Evolutionary conservation across 2,888 invertebrate genomes (phyloP).

Genomic region (Drosophila glabriapex): DNA sequence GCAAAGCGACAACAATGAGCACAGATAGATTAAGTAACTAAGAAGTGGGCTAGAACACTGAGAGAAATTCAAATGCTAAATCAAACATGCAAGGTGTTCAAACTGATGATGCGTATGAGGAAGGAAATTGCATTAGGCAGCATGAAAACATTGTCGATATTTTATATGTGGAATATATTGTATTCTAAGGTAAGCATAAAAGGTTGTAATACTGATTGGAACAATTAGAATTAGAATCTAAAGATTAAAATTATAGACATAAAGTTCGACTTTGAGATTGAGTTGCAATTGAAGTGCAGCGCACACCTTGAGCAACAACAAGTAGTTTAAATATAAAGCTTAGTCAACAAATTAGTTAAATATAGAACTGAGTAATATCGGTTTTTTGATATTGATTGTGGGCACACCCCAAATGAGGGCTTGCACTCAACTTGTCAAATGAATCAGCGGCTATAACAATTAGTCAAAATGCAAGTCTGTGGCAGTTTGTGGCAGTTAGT

Average conservation of each 20-base stretch:
- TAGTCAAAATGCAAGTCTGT: constrained; percentile 22
- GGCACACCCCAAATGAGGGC: not conserved
- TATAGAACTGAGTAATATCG: constrained; percentile 2
- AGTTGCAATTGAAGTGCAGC: not conserved
- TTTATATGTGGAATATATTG: not conserved
- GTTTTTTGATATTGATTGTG: not conserved
- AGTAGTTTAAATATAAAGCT: not conserved
- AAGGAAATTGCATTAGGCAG: not conserved
- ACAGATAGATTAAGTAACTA: constrained; percentile 76
- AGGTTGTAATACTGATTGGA: no score
- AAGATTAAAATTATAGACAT: not conserved
- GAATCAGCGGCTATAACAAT: constrained; percentile 47
- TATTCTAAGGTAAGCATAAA: not conserved
- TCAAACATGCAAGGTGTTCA: constrained; percentile 9
- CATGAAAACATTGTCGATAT: not conserved
- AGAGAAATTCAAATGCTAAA: constrained; percentile 28
- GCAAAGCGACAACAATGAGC: constrained; percentile 77
- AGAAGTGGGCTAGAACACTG: constrained; percentile 51
- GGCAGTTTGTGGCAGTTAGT: not conserved
- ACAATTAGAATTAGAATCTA: not conserved
- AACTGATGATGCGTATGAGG: constrained; percentile 20
- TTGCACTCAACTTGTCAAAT: constrained; percentile 34
- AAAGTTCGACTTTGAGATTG: not conserved
- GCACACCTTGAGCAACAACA: not conserved
- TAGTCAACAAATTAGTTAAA: not conserved